These are phyloP conservation scores for Leptodactylus fallax DNA, from an alignment of 2,797 vertebrate genomes.

Conservation along the genomic window DNA sequence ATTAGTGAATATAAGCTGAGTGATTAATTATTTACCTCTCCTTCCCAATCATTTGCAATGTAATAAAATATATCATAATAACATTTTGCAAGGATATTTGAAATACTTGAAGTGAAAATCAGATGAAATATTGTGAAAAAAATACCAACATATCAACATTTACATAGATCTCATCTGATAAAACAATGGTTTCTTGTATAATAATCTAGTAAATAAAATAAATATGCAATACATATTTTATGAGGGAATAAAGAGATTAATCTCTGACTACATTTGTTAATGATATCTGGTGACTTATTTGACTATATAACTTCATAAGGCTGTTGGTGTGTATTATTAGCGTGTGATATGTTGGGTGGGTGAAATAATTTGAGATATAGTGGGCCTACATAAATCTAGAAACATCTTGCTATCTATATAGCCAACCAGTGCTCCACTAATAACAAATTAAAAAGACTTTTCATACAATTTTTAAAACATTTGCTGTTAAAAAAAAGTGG, in stretches of 20 bases:
- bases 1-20: slow-evolving; percentile 58
- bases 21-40: slow-evolving; percentile 59
- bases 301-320: too few species aligned
- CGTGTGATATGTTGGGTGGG: too few species aligned
- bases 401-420: too few species aligned
- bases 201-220: not conserved
- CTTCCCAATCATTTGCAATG: slow-evolving; percentile 37
- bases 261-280: not conserved
- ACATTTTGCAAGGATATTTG: slow-evolving; percentile 19
- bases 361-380: too few species aligned
- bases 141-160: not conserved
- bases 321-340: too few species aligned
- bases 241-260: not conserved
- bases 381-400: too few species aligned
- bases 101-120: slow-evolving; percentile 21
- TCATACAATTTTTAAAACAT: too few species aligned
- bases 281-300: too few species aligned
- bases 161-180: not conserved
- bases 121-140: not conserved
- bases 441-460: too few species aligned
- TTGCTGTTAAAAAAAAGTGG: too few species aligned
- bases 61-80: slow-evolving; percentile 48
- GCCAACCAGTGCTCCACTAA: too few species aligned
- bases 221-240: not conserved
- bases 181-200: not conserved